A percentile compares a stretch with the other conserved stretches of the same genome.
These are phyloP conservation scores for Etheostoma cragini DNA, from an alignment of 2,113 vertebrate species.

Conservation along the genomic window DNA sequence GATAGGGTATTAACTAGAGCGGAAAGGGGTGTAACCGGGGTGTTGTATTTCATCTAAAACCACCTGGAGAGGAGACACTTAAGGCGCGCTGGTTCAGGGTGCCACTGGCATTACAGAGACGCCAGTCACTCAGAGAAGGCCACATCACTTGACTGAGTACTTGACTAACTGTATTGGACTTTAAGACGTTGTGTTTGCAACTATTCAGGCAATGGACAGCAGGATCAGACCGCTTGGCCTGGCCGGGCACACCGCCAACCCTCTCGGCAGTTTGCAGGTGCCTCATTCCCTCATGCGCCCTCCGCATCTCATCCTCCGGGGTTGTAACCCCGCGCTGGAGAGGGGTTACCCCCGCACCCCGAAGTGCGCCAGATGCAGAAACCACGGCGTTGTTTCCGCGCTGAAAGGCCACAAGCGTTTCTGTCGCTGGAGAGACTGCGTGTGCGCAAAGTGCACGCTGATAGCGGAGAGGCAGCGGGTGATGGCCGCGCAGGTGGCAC, in stretches of 20 bases:
- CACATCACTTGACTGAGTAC: not conserved
- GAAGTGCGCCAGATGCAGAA: slow-evolving; percentile 91
- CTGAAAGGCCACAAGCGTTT: slow-evolving; percentile 94
- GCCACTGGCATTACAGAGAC: slow-evolving; percentile 43
- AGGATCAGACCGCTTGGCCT: slow-evolving; percentile 73
- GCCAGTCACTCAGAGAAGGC: slow-evolving; percentile 3
- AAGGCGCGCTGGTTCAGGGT: slow-evolving; percentile 50
- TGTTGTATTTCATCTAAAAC: slow-evolving; percentile 77
- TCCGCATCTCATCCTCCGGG: slow-evolving; percentile 78
- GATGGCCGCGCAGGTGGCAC: slow-evolving; percentile 94
- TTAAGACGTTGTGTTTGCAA: not conserved
- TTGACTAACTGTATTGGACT: slow-evolving; percentile 6
- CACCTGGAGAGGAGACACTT: slow-evolving; percentile 71
- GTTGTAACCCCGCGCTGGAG: slow-evolving; percentile 78
- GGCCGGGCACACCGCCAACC: slow-evolving; percentile 43
- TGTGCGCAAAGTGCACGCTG: slow-evolving; percentile 91
- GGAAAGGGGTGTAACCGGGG: slow-evolving; percentile 73
- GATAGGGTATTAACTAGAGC: slow-evolving; percentile 56
- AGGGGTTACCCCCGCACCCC: slow-evolving; percentile 88
- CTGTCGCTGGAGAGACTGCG: slow-evolving; percentile 92
- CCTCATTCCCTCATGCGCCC: slow-evolving; percentile 82
- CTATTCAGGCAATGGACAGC: slow-evolving; percentile 77
- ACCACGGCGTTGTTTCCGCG: slow-evolving; percentile 92
- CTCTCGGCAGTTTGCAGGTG: slow-evolving; percentile 73
- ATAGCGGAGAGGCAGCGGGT: slow-evolving; percentile 93